Evolutionary conservation across 2,797 vertebrate genomes (phyloP).

Genomic region (Coccyzus lansbergi): DNA sequence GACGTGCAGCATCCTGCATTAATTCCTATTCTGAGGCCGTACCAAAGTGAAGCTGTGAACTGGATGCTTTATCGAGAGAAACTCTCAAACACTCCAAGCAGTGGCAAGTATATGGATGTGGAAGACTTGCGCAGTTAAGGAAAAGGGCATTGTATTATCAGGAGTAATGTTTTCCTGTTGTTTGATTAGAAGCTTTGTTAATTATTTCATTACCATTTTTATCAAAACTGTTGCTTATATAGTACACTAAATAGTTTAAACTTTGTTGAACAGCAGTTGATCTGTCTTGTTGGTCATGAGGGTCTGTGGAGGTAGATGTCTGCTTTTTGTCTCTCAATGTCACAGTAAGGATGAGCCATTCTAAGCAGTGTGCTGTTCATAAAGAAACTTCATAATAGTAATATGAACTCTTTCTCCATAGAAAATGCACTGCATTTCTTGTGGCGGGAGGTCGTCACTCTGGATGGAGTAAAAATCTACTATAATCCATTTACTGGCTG

Average conservation of each 20-base stretch:
- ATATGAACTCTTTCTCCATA: conserved; percentile 62
- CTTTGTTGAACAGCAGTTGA: neutral
- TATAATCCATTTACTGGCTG: conserved; percentile 97
- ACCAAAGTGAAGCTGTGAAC: conserved; percentile 95
- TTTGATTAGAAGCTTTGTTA: neutral
- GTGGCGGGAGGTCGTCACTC: conserved; percentile 90
- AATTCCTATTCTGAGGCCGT: conserved; percentile 88
- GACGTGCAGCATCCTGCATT: conserved; percentile 92
- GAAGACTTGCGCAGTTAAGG: neutral
- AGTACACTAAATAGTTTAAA: neutral
- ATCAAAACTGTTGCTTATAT: neutral
- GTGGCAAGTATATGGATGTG: conserved; percentile 70
- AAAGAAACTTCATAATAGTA: neutral
- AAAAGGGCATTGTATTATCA: neutral
- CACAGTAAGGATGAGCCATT: neutral
- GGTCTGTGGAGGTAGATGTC: neutral
- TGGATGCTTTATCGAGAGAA: conserved; percentile 95
- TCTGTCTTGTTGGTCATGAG: neutral
- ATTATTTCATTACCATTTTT: neutral
- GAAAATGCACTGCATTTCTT: conserved; percentile 89
- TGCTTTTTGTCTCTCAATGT: neutral
- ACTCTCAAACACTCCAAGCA: conserved; percentile 59
- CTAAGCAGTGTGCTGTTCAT: neutral
- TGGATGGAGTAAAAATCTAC: conserved; percentile 91
- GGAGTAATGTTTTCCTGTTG: neutral